These are phyloP conservation scores for Peucedramus taeniatus DNA, from an alignment of 2,113 vertebrate genomes.

Conservation along the genomic window DNA sequence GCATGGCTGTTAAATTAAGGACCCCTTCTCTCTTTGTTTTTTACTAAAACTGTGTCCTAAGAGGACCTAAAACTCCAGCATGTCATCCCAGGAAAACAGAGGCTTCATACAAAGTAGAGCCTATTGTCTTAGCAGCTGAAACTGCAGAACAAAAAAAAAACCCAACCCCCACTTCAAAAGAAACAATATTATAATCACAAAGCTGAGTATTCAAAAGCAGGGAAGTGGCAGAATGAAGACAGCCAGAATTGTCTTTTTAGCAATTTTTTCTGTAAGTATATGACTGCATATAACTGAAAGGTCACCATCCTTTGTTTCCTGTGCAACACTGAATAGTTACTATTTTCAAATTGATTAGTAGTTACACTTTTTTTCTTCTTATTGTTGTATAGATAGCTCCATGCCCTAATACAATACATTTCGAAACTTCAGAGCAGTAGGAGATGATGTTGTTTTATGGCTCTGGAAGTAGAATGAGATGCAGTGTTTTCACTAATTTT, in stretches of 20 bases:
- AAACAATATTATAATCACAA: constrained; percentile 53
- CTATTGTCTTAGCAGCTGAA: constrained; percentile 62
- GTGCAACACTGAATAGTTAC: background rate
- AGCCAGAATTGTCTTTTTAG: constrained; percentile 8
- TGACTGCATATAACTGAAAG: background rate
- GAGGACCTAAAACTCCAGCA: background rate
- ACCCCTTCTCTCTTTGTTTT: background rate
- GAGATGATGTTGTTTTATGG: background rate
- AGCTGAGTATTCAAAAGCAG: background rate
- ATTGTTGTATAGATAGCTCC: background rate
- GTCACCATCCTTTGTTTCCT: background rate
- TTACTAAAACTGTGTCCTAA: background rate
- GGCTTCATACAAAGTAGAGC: background rate
- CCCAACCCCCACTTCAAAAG: background rate
- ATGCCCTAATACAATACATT: background rate
- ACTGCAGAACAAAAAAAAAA: background rate
- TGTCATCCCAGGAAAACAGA: background rate
- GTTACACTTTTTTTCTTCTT: constrained; percentile 13
- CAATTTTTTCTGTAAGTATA: background rate
- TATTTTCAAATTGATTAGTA: background rate
- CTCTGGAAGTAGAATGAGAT: background rate
- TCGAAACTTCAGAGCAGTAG: background rate
- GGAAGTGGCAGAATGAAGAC: constrained; percentile 3
- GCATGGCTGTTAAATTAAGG: background rate
- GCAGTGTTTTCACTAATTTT: background rate